These are phyloP conservation scores for Lepus americanus DNA, from an alignment of 2,113 vertebrate genomes.

Conservation along the genomic window DNA sequence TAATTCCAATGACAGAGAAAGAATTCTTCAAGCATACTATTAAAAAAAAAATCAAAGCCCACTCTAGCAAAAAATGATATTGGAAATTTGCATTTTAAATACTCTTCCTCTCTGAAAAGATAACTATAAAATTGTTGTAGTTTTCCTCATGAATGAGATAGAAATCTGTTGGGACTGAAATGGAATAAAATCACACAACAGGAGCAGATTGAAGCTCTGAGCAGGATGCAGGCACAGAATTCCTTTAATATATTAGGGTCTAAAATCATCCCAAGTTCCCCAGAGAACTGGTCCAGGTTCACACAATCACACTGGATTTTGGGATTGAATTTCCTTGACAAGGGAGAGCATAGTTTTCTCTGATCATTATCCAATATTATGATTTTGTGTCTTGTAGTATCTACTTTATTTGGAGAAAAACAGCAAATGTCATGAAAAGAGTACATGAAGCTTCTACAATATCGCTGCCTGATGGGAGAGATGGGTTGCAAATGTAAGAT, in stretches of 20 bases:
- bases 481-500: neutral
- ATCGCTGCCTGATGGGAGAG: neutral
- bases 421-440: neutral
- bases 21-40: neutral
- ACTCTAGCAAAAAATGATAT: neutral
- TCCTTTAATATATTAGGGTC: rapidly evolving
- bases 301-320: neutral
- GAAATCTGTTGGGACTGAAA: neutral
- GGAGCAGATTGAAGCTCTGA: neutral
- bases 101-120: neutral
- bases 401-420: neutral
- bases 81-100: slow-evolving; percentile 58
- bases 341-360: neutral
- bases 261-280: neutral
- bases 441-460: neutral
- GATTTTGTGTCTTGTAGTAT: neutral
- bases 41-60: neutral
- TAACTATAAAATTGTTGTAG: neutral
- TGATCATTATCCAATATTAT: neutral
- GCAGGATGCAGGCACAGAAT: neutral
- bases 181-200: neutral
- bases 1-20: slow-evolving; percentile 28
- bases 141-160: neutral
- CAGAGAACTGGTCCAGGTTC: neutral
- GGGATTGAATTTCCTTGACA: neutral